These are phyloP conservation scores for Cataglyphis albicans DNA, from an alignment of 2,888 invertebrate genomes.

Conservation along the genomic window DNA sequence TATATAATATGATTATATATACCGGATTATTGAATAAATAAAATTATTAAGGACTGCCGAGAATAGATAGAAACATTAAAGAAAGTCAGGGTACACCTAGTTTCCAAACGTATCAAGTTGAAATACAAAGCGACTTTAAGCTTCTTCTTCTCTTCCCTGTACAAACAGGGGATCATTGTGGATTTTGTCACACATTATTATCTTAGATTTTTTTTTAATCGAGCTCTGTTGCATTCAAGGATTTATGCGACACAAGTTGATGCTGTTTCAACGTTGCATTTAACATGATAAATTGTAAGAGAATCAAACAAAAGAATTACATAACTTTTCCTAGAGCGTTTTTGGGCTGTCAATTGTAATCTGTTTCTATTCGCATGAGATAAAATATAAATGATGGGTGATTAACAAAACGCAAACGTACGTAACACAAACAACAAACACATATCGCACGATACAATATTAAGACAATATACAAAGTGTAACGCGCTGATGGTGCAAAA, in stretches of 20 bases:
- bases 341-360: slow-evolving; percentile 47
- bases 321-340: slow-evolving; percentile 15
- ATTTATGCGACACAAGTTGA: slow-evolving; percentile 22
- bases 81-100: slow-evolving; percentile 60
- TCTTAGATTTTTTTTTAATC: neutral
- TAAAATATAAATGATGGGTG: slow-evolving; percentile 49
- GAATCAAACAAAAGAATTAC: neutral
- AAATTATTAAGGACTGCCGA: slow-evolving; percentile 66
- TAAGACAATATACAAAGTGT: slow-evolving; percentile 67
- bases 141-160: neutral
- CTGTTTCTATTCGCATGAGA: slow-evolving; percentile 39
- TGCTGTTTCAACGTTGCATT: slow-evolving; percentile 19
- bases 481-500: slow-evolving; percentile 65
- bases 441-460: slow-evolving; percentile 70
- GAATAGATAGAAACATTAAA: slow-evolving; percentile 69
- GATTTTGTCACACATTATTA: slow-evolving; percentile 15
- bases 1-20: slow-evolving; percentile 63
- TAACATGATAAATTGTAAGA: slow-evolving; percentile 5
- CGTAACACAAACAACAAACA: slow-evolving; percentile 73
- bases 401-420: slow-evolving; percentile 64
- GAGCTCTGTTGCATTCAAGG: neutral
- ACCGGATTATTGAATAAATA: slow-evolving; percentile 58
- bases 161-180: slow-evolving; percentile 5
- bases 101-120: slow-evolving; percentile 31
- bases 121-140: slow-evolving; percentile 23